Evolutionary conservation across 2,797 vertebrate species (phyloP).

Genomic region (Esox lucius): DNA sequence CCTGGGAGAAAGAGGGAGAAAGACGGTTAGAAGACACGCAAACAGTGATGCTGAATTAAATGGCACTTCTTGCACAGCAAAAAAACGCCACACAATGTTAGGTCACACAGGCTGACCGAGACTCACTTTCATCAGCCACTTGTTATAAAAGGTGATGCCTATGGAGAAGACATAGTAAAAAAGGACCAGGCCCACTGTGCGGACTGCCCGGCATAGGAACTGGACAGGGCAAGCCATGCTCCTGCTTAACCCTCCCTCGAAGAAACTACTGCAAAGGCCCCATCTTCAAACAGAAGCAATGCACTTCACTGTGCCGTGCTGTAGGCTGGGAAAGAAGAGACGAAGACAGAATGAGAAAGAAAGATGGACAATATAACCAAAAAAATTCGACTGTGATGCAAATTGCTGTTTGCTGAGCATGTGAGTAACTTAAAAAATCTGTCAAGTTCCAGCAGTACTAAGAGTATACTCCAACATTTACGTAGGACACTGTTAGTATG

Average conservation of each 20-base stretch:
- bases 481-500: neutral
- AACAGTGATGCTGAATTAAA: neutral
- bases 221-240: conserved; percentile 70
- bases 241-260: neutral
- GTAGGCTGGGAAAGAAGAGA: neutral
- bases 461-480: neutral
- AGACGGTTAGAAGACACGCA: no score
- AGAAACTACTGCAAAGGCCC: neutral
- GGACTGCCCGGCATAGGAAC: conserved; percentile 71
- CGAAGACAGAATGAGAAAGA: neutral
- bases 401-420: neutral
- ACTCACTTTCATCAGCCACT: conserved; percentile 89
- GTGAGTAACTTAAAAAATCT: neutral
- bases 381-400: neutral
- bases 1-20: conserved; percentile 63
- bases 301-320: neutral
- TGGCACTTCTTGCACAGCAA: neutral
- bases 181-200: conserved; percentile 81
- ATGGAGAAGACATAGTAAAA: conserved; percentile 92
- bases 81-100: no score
- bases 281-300: neutral
- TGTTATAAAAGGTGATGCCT: conserved; percentile 96
- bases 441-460: neutral
- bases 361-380: neutral
- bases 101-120: neutral